Conservation (phyloP, 2,797 vertebrate species). For the Alcedo quadribrachys region DNA sequence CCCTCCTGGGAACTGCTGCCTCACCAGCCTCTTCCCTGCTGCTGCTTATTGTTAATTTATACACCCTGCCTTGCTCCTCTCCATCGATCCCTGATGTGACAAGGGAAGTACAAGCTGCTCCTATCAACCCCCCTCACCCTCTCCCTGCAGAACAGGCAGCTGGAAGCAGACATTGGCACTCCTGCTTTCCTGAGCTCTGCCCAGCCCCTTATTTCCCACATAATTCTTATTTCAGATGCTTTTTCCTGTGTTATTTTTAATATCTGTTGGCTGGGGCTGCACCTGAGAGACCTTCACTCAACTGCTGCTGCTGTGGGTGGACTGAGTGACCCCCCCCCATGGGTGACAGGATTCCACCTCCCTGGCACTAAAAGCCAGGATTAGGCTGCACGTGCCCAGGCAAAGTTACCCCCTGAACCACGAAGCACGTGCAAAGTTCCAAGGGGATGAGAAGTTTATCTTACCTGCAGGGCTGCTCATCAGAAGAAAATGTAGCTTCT, state of each 20-base stretch:
- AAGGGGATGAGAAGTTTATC: background rate
- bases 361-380: background rate
- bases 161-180: background rate
- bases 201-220: background rate
- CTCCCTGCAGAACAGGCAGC: background rate
- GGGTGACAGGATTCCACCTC: background rate
- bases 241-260: background rate
- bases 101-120: too few relatives aligned
- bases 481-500: background rate
- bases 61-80: fast-evolving
- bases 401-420: background rate
- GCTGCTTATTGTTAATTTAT: background rate
- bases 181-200: too few relatives aligned
- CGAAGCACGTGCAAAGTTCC: background rate
- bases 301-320: fast-evolving
- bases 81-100: fast-evolving
- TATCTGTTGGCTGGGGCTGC: fast-evolving
- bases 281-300: too few relatives aligned
- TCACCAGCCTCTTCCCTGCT: background rate
- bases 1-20: background rate
- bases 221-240: background rate
- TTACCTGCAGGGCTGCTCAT: background rate
- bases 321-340: too few relatives aligned
- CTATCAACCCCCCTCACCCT: background rate
- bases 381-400: fast-evolving